Base-by-base conservation (phyloP, 2,797 vertebrate species). In the Siniperca scherzeri region DNA sequence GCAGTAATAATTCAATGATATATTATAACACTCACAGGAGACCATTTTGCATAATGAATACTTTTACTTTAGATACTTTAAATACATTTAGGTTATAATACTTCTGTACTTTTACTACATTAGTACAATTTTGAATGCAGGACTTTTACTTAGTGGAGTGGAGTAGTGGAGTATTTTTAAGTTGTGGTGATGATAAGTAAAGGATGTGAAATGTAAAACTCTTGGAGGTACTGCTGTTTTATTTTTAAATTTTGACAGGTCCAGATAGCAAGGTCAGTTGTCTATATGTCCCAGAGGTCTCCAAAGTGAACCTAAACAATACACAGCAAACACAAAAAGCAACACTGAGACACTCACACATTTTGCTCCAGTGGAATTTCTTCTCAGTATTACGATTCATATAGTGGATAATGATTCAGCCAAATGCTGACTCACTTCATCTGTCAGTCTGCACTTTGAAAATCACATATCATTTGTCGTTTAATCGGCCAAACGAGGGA, bases 371-470 rank as follows among this genome's bases (percentile, higher is more conserved):
- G 67, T 36, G 52, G 69, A 62, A 46, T 70, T 61, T 56, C 56
- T n/a, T 48, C 68, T 64, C 61, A 65, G 71, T 30, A 17, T 74
- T 62, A 66, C 44, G 33, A 64, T 79, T 86, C 73, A 65, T 69
- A 61, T 56, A 82, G 67, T 57, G 64, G 62, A 76, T 87, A 81
- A 82, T 83, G 88, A 88, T 66, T 88, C 70, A 82, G 74, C 68
- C 80, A 38, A 91, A 82, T 8, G 71, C 78, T 91, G 93, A 94
- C 86, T 94, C 90, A 93, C 82, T 83, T 56, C 77, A 40, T 87
- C 89, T 85, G 92, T 91, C 92, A 77, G 77, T 53, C 59, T 50
- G 84, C 70, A 57, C 84, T 83, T 33, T 33, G 56, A 48, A 80
- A 81, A 87, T 84, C 19, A 78, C 86, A 77, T 88, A 70, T 92